Evolutionary conservation across 2,797 vertebrate species (phyloP), one percentile per base, ranked within the genome.

Genomic region (Chelidonichthys spinosus): DNA sequence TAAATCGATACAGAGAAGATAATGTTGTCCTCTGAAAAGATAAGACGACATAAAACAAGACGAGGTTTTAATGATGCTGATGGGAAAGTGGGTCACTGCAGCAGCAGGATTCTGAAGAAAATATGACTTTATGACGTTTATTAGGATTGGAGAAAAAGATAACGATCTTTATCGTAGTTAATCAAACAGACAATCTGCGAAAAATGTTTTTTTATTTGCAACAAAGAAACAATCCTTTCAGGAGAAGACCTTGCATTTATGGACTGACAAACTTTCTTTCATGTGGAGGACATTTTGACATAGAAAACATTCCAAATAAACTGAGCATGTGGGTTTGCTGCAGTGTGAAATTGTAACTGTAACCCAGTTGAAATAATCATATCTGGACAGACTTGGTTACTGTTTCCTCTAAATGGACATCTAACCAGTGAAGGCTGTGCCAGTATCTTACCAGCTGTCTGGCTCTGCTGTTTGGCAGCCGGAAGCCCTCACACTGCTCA

Each of bases 1-100:
- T 53, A 43, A 76, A 81, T 87, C 73, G 70, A 90, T 84, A 61
- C 68, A n/a, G 53, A 67, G 53, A 32, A 76, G 76, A 82, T 81
- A 63, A 89, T 82, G 73, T 68, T 25, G 64, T 72, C 75, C 42
- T 68, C 43, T 63, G 58, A 73, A 74, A 64, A 77, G 83, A 89
- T 87, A 87, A 86, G 63, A 67, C 32, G 15, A 62, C 60, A 62
- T 64, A 63, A 79, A 75, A 74, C 59, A 50, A 67, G 63, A 79
- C 54, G 58, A 62, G 64, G 46, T 81, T 83, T 61, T 78, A 80
- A 78, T 56, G 63, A 66, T 11, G 53, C 25, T 9, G 60, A 53
- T 35, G 55, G 61, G 54, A 79, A 85, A 87, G 64, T 79, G 72
- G 83, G 80, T 82, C 85, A 73, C 5, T 15, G 74, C 77, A 39